Base-by-base conservation (phyloP, 2,888 invertebrate genomes). In the Oegoconia quadripuncta region DNA sequence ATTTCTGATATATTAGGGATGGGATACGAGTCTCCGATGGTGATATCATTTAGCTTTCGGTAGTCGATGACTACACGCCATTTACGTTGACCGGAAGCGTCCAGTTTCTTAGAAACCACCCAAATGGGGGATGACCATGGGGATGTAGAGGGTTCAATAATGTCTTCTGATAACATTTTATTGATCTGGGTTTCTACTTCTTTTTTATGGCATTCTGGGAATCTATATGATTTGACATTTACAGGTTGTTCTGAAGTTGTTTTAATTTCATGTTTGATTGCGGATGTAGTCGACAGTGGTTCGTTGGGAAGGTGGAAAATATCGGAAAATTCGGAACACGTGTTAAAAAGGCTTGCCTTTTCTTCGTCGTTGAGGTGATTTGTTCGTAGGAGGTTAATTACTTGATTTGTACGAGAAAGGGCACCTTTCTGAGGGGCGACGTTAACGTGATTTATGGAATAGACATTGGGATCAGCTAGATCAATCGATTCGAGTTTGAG, bases 321-420 rank as follows among this genome's bases (percentile, higher is more conserved):
- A 28, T 50, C 50, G 1, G 42, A 41, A 23, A 38, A 54, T 16
- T 49, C 23, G 0, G 40, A 33, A 31, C 50, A 54, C 6, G 47
- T 13, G 3, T 53, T 37, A 0, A 9, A 11, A 1, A 55, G 28
- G 1, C 44, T 27, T 9, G 37, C 13, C 3, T 2, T 12, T 34
- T 54, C 48, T 42, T 55, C 51, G 0, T n/a, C 3, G 29, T 55
- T 52, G 16, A 55, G 23, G 13, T 53, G 54, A 8, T 44, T 37
- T 1, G 17, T 13, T 14, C 49, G 20, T 26, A 54, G 28, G 6
- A 37, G 38, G 2, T 48, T 29, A 1, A 54, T 16, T 5, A 50
- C 38, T 42, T 48, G 26, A 6, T 39, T 2, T 0, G 41, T 45
- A n/a, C n/a, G n/a, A n/a, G n/a, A n/a, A n/a, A n/a, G n/a, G n/a